These are phyloP conservation scores for Sogatella furcifera DNA, from an alignment of 1,140 invertebrate genomes.

Conservation along the genomic window DNA sequence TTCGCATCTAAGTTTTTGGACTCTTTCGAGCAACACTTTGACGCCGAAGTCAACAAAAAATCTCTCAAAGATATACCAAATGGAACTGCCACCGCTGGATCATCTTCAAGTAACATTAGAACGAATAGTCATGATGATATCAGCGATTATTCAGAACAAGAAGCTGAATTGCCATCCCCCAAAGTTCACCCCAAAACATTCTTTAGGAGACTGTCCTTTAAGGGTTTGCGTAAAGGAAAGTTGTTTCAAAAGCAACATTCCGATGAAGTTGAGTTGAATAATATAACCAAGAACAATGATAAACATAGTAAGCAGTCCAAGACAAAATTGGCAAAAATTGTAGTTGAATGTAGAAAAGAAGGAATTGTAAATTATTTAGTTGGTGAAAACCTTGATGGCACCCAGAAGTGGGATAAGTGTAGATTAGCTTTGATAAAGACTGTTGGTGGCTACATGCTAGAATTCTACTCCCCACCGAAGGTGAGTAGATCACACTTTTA, in stretches of 20 bases:
- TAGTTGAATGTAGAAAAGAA: constrained; percentile 86
- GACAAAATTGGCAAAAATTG: constrained; percentile 79
- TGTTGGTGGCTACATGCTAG: constrained; percentile 85
- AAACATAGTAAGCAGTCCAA: constrained; percentile 67
- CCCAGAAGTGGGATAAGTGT: constrained; percentile 92
- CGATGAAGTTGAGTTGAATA: constrained; percentile 71
- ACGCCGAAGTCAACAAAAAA: constrained; percentile 47
- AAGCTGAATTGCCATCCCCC: constrained; percentile 58
- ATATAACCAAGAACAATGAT: constrained; percentile 39
- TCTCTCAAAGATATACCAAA: constrained; percentile 18
- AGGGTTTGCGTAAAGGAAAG: constrained; percentile 68
- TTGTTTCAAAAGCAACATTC: constrained; percentile 86
- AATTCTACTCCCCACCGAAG: constrained; percentile 93
- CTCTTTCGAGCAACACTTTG: constrained; percentile 70
- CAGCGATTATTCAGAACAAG: constrained; percentile 58
- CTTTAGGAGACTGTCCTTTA: constrained; percentile 70
- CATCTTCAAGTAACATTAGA: neutral
- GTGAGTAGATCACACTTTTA: constrained; percentile 28
- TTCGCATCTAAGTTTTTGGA: constrained; percentile 74
- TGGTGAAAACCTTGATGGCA: constrained; percentile 80
- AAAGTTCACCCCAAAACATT: constrained; percentile 57
- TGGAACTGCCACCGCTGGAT: constrained; percentile 1
- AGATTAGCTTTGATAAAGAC: constrained; percentile 81
- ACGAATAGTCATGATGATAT: constrained; percentile 36
- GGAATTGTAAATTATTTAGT: constrained; percentile 84